phyloP scores from a whole-genome alignment of 2,113 vertebrate species.

The Uria lomvia region DNA sequence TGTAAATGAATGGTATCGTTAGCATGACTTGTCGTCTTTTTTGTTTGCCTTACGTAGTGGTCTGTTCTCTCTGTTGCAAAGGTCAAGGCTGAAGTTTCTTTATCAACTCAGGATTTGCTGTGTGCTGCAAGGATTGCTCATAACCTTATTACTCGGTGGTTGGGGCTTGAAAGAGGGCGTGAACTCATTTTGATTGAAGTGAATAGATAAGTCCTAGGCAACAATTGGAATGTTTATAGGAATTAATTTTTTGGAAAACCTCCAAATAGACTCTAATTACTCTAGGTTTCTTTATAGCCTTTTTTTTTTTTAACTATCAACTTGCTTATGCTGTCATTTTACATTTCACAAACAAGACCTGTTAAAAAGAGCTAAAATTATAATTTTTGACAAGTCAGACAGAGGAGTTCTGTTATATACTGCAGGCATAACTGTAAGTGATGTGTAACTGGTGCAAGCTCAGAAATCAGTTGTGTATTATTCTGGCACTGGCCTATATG shows the following conservation, averaged over 20 bases:
- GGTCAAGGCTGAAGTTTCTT: constrained; percentile 25
- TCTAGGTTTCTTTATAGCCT: background rate
- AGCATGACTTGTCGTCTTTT: background rate
- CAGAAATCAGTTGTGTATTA: background rate
- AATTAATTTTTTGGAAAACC: background rate
- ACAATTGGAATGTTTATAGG: background rate
- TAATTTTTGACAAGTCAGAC: background rate
- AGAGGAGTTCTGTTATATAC: background rate
- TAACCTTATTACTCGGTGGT: background rate
- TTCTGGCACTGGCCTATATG: background rate
- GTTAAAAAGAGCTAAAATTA: background rate
- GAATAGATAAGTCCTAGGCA: background rate
- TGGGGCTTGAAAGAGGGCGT: background rate
- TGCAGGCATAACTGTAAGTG: background rate
- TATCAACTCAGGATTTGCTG: background rate
- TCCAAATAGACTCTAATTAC: background rate
- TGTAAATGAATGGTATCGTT: background rate
- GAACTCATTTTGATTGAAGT: background rate
- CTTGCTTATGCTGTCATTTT: background rate
- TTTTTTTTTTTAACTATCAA: background rate
- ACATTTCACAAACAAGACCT: background rate
- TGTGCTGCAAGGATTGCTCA: background rate
- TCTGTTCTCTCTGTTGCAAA: background rate
- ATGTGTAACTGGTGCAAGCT: background rate
- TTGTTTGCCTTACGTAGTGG: background rate